A percentile compares a stretch with the other conserved stretches of the same genome.
phyloP scores from a whole-genome alignment of 2,888 invertebrate genomes.

The Lithophane semibrunnea region DNA sequence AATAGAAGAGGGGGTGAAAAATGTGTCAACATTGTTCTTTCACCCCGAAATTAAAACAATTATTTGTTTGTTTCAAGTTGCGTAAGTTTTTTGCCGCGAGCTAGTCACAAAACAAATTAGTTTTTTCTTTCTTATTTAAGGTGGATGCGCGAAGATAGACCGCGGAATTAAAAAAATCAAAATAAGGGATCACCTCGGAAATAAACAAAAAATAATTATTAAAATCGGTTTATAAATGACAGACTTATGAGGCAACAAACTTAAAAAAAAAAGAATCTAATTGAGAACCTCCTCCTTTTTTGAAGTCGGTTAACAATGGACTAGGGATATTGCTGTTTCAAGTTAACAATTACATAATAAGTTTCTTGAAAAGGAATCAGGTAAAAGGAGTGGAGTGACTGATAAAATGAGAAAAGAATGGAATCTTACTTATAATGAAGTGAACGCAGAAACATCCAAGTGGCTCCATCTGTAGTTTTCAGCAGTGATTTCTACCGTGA shows the following conservation, averaged over 20 bases:
- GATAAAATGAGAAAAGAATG: neutral
- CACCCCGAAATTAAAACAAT: neutral
- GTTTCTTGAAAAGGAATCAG: neutral
- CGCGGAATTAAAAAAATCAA: too few relatives aligned
- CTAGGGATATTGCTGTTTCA: neutral
- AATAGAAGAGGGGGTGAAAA: neutral
- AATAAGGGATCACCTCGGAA: too few relatives aligned
- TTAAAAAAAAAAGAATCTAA: too few relatives aligned
- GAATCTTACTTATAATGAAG: too few relatives aligned
- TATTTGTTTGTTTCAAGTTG: neutral
- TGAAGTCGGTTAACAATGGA: neutral
- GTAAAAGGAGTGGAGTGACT: too few relatives aligned
- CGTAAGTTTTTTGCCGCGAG: neutral
- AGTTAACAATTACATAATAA: neutral
- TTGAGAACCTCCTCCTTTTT: too few relatives aligned
- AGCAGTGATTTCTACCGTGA: neutral
- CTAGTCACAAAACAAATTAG: neutral
- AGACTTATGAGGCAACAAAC: too few relatives aligned
- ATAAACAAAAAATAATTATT: too few relatives aligned
- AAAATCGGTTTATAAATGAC: too few relatives aligned
- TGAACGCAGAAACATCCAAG: neutral
- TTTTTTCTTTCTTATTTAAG: neutral
- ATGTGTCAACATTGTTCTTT: neutral
- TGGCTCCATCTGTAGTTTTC: constrained; percentile 45
- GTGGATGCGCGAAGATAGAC: too few relatives aligned